phyloP scores from a whole-genome alignment of 2,113 vertebrate genomes.

The Lichenostomus cassidix region DNA sequence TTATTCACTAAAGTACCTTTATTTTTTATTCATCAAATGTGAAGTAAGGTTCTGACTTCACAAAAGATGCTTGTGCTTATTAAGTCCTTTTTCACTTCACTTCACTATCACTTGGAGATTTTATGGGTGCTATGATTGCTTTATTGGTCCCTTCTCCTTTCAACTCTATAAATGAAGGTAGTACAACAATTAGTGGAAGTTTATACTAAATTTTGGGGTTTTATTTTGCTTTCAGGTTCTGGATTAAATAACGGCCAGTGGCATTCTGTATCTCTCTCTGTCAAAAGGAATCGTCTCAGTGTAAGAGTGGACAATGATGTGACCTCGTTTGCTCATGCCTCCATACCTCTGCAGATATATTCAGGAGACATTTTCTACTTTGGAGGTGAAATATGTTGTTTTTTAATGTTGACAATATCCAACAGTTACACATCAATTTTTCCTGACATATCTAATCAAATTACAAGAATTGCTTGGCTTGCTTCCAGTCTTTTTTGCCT shows the following conservation, averaged over 20 bases:
- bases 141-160: background rate
- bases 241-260: conserved; percentile 89
- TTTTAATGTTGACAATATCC: background rate
- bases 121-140: background rate
- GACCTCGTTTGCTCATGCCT: conserved; percentile 54
- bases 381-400: conserved; percentile 78
- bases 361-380: conserved; percentile 80
- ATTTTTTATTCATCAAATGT: background rate
- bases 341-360: conserved; percentile 70
- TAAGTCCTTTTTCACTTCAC: background rate
- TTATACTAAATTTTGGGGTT: background rate
- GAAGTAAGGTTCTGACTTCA: background rate
- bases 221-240: conserved; percentile 70
- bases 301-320: conserved; percentile 79
- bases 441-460: background rate
- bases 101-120: background rate
- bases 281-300: conserved; percentile 77
- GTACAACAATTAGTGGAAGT: background rate
- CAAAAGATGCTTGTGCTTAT: background rate
- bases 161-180: background rate
- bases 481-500: background rate
- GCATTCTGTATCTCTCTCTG: conserved; percentile 84
- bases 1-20: background rate
- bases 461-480: background rate
- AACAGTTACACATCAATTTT: background rate